Evolutionary conservation across 1,140 invertebrate species (phyloP), one percentile per base, ranked within the genome.

Genomic region (Psilanteris sp.): DNA sequence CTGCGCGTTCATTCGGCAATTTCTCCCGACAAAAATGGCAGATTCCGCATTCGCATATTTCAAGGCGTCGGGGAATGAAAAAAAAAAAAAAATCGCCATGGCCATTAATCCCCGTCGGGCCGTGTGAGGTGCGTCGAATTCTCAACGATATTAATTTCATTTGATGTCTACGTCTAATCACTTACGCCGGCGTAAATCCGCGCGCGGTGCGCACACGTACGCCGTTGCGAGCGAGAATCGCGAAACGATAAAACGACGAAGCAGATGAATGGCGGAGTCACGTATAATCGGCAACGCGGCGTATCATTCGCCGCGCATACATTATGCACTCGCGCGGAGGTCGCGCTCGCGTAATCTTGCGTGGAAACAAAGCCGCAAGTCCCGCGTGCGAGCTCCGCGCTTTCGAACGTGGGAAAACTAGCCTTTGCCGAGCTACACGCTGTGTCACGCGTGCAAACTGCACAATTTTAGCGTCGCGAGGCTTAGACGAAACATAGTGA

Each of bases 141-240:
- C 32, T 54, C 64, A 57, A 39, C 43, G 52, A 57, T 68, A 68
- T 68, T 68, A 68, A 68, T 68, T 68, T 68, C 43, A 57, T 50
- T 57, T 68, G 64, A 68, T 57, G 52, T 50, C 52, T 50, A 29
- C 64, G 52, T 57, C 64, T 68, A 68, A 68, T 68, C 64, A 68
- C 64, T 55, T 48, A 43, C 46, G 16, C 36, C 8, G 20, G 29
- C 14, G 13, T 24, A 5, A 20, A 5, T 20, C 18, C 18, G 18
- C 5, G 18, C 54, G n/a, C 13, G 10, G 37, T 34, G 44, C 54
- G 31, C 29, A 27, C 41, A 24, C 32, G 57, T 54, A 66, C 39
- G n/a, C 24, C 41, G 43, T 57, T 57, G 39, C 50, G 50, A 57
- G 50, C 32, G 31, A 13, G 59, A 64, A 52, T 62, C 43, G 16